Base-by-base conservation (phyloP, 2,888 invertebrate genomes). In the Erannis defoliaria region DNA sequence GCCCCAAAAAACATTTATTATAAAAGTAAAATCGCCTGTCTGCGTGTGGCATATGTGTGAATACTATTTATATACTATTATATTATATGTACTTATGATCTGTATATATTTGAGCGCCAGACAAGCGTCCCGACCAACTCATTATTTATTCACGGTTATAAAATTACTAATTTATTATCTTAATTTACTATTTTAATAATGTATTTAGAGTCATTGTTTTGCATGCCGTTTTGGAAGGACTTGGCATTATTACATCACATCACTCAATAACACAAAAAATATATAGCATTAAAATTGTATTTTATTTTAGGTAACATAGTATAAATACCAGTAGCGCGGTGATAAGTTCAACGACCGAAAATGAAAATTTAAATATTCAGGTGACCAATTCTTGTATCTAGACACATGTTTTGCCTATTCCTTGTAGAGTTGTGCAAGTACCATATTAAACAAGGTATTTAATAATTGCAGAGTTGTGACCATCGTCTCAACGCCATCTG, bases 401-500 rank as follows among this genome's bases (percentile, higher is more conserved):
- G n/a, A n/a, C 3, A 40, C 3, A 19, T 14, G 40, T 40, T 40
- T 19, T 9, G 19, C 6, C n/a, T 35, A 35, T 35, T n/a, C n/a
- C n/a, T n/a, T n/a, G n/a, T n/a, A n/a, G n/a, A n/a, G n/a, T n/a
- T n/a, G n/a, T n/a, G n/a, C n/a, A n/a, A n/a, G n/a, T n/a, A n/a
- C n/a, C n/a, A n/a, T n/a, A n/a, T n/a, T n/a, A n/a, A n/a, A n/a
- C n/a, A n/a, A n/a, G n/a, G n/a, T n/a, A n/a, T n/a, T n/a, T n/a
- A n/a, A n/a, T n/a, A 46, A 29, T 43, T 26, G 26, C 16, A 16
- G 6, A 42, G 31, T 35, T 26, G 6, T 33, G 8, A 12, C 23
- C 16, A 18, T 21, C 23, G 45, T 70, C 63, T 66, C 43, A 50
- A 19, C 26, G 53, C 18, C 14, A 62, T 61, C 61, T 64, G 50